phyloP scores from a whole-genome alignment of 1,140 invertebrate genomes.

The Penaeus indicus region DNA sequence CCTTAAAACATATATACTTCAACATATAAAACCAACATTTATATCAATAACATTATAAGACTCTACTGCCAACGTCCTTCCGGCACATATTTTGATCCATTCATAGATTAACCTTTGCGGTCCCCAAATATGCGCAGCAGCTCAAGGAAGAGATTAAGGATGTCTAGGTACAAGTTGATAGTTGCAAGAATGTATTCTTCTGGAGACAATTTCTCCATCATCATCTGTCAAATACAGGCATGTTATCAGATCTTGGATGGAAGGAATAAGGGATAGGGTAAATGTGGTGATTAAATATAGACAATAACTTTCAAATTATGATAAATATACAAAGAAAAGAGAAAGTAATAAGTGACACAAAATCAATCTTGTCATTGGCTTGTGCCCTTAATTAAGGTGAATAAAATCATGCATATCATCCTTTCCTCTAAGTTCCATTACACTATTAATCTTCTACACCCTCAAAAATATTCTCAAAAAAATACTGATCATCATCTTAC shows the following conservation, averaged over 20 bases:
- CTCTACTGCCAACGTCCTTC: no score
- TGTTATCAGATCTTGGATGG: background rate
- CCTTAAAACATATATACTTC: no score
- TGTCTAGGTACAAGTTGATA: conserved; percentile 89
- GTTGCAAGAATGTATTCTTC: conserved; percentile 85
- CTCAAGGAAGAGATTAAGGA: conserved; percentile 87
- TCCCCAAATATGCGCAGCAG: conserved; percentile 81
- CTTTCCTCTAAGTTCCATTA: background rate
- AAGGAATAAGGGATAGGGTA: no score
- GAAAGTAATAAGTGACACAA: no score
- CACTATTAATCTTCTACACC: background rate
- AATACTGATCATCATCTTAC: conserved; percentile 24
- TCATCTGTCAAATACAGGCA: conserved; percentile 70
- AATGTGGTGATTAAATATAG: no score
- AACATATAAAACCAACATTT: no score
- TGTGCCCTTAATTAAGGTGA: no score
- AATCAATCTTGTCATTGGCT: no score
- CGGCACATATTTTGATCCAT: no score
- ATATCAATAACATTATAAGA: no score
- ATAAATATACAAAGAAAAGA: no score
- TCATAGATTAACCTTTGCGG: conserved; percentile 67
- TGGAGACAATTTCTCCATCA: conserved; percentile 80
- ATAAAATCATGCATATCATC: background rate
- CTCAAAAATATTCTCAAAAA: background rate
- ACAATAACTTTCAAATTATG: no score